Evolutionary conservation across 53 echinoderm and acorn worm genomes (phyloP).

Genomic region (Crossaster papposus): DNA sequence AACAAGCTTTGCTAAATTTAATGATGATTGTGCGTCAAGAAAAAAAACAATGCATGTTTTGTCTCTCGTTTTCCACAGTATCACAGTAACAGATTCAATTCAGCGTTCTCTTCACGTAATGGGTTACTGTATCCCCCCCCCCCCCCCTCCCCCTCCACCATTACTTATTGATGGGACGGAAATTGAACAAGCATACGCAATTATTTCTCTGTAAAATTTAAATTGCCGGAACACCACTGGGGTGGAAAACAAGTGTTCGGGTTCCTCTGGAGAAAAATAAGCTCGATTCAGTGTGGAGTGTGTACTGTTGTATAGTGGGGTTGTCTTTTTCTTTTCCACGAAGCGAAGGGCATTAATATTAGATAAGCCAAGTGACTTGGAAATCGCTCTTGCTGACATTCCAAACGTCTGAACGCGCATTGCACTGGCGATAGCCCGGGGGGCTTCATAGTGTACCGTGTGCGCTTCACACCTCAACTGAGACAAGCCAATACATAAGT

Average conservation of each 20-base stretch:
- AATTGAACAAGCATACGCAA: slow-evolving; percentile 54
- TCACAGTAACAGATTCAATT: not conserved
- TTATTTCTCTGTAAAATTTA: slow-evolving; percentile 28
- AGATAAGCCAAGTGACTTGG: not conserved
- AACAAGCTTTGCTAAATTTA: too few species aligned
- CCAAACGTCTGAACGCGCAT: not conserved
- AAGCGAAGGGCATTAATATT: not conserved
- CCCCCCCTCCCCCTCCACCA: not conserved
- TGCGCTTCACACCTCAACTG: not conserved
- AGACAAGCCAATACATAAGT: not conserved
- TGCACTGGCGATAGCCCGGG: too few species aligned
- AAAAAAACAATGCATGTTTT: too few species aligned
- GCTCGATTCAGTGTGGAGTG: not conserved
- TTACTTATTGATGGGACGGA: slow-evolving; percentile 51
- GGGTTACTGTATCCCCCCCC: not conserved
- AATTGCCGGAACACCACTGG: slow-evolving; percentile 32
- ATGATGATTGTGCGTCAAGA: too few species aligned
- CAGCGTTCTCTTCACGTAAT: not conserved
- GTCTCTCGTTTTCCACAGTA: too few species aligned
- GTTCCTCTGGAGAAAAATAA: slow-evolving; percentile 4
- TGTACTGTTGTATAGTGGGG: not conserved
- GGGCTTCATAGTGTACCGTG: not conserved
- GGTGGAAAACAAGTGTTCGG: slow-evolving; percentile 53
- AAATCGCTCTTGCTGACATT: not conserved
- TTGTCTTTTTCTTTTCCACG: not conserved